phyloP scores from a whole-genome alignment of 2,888 invertebrate species.

The Ennomos erosarius region DNA sequence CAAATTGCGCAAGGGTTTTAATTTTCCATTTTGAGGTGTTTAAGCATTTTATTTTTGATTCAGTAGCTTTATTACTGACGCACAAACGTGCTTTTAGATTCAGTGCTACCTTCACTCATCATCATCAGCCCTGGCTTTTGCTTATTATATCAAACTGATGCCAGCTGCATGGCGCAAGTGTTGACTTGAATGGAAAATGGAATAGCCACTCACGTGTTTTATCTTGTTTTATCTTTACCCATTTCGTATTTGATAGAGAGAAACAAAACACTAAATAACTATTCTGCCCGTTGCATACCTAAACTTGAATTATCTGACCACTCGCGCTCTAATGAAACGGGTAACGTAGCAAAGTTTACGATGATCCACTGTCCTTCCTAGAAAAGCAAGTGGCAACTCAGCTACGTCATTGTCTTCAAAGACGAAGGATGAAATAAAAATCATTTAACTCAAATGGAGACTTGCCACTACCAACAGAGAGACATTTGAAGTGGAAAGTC shows the following conservation, averaged over 20 bases:
- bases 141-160: too few relatives aligned
- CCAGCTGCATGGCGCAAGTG: too few relatives aligned
- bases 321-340: slow-evolving; percentile 1
- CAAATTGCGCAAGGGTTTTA: slow-evolving; percentile 1
- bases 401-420: slow-evolving; percentile 20
- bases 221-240: background rate
- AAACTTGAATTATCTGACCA: background rate
- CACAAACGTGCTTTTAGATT: too few relatives aligned
- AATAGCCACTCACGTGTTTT: background rate
- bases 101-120: too few relatives aligned
- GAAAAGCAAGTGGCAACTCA: slow-evolving; percentile 11
- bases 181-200: too few relatives aligned
- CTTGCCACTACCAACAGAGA: slow-evolving; percentile 21
- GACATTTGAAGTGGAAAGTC: background rate
- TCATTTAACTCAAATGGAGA: slow-evolving; percentile 16
- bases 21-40: background rate
- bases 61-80: too few relatives aligned
- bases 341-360: slow-evolving; percentile 10
- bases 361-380: slow-evolving; percentile 19
- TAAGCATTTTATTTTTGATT: too few relatives aligned
- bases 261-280: too few relatives aligned
- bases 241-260: too few relatives aligned
- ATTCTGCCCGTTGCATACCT: too few relatives aligned
- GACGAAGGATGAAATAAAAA: slow-evolving; percentile 33
- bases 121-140: too few relatives aligned